Evolutionary conservation across 2,113 vertebrate species (phyloP).

Genomic region (Lipophrys pholis): DNA sequence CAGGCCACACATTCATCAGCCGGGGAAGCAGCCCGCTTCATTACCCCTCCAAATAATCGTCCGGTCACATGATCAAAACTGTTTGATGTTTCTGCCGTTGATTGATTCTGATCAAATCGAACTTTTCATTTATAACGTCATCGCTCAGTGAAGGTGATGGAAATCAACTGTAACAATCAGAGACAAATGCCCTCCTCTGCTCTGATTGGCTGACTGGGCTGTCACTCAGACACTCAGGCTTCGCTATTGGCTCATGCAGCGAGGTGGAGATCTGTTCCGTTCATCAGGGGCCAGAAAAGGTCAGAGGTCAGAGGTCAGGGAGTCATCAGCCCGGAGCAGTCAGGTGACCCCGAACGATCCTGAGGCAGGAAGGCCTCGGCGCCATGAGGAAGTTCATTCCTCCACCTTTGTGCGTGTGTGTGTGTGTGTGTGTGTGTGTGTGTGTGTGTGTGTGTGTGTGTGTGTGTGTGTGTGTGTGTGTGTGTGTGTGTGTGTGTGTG

Average conservation of each 20-base stretch:
- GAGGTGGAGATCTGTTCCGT: slow-evolving; percentile 72
- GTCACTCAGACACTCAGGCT: slow-evolving; percentile 29
- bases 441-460: background rate
- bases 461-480: slow-evolving; percentile 30
- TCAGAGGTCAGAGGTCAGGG: slow-evolving; percentile 67
- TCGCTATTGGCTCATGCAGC: slow-evolving; percentile 32
- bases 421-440: slow-evolving; percentile 28
- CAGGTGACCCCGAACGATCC: slow-evolving; percentile 73
- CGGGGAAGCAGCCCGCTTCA: slow-evolving; percentile 34
- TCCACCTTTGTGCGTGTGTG: slow-evolving; percentile 31
- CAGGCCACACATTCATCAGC: slow-evolving; percentile 65
- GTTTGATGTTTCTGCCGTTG: slow-evolving; percentile 35
- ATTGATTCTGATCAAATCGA: slow-evolving; percentile 42
- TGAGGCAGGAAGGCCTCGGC: slow-evolving; percentile 49
- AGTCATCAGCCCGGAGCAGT: slow-evolving; percentile 61
- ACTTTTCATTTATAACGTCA: no score
- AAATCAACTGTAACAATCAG: no score
- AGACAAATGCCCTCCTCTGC: background rate
- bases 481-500: slow-evolving; percentile 15
- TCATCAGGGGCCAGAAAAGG: slow-evolving; percentile 65
- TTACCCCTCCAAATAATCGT: slow-evolving; percentile 74
- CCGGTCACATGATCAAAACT: slow-evolving; percentile 67
- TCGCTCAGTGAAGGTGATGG: no score
- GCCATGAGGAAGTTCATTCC: slow-evolving; percentile 66
- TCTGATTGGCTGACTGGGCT: slow-evolving; percentile 12